Evolutionary conservation across 2,797 vertebrate species (phyloP).

Genomic region (Otolemur crassicaudatus): DNA sequence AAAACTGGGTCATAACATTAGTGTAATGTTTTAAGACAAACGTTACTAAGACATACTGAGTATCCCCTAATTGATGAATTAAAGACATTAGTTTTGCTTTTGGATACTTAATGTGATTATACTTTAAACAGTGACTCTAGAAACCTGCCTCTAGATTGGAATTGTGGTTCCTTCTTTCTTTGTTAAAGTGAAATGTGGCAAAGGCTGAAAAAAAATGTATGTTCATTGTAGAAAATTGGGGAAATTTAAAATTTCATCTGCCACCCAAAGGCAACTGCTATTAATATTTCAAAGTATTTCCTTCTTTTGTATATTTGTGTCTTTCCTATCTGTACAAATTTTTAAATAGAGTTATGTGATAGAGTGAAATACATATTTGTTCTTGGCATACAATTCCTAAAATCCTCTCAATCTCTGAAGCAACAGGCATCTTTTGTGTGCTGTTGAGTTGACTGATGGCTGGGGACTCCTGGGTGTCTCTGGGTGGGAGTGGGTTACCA

Average conservation of each 20-base stretch:
- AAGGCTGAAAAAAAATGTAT: neutral
- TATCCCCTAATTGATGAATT: constrained; percentile 77
- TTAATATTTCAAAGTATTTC: neutral
- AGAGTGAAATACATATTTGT: neutral
- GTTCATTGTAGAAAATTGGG: constrained; percentile 5
- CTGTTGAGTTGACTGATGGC: neutral
- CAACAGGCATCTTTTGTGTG: neutral
- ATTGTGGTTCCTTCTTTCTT: neutral
- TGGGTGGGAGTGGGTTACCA: neutral
- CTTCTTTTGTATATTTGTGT: neutral
- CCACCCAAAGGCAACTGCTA: neutral
- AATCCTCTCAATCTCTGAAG: neutral
- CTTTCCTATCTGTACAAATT: neutral
- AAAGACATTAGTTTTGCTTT: constrained; percentile 77
- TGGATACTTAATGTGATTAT: constrained; percentile 75
- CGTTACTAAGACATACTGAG: constrained; percentile 75
- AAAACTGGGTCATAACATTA: constrained; percentile 78
- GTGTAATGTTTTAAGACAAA: constrained; percentile 80
- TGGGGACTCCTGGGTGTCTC: neutral
- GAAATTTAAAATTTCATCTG: neutral
- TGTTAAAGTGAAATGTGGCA: constrained; percentile 14
- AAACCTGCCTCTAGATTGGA: constrained; percentile 58
- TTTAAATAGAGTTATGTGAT: neutral
- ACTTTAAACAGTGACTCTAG: constrained; percentile 64
- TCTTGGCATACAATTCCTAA: neutral